These are phyloP conservation scores for Idris sp. DNA, from an alignment of 1,140 invertebrate genomes.

Conservation along the genomic window DNA sequence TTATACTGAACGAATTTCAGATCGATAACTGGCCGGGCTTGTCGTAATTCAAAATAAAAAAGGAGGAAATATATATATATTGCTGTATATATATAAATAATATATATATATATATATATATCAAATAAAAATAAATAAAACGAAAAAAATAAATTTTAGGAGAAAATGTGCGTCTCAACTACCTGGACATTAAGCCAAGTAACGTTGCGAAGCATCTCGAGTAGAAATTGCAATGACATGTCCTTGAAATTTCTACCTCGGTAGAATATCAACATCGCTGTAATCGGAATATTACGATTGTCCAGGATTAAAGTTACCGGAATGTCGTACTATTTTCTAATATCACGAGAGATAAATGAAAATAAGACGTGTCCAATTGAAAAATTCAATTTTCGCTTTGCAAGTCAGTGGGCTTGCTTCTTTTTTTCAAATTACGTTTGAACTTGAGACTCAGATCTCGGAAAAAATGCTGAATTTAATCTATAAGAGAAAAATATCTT, in stretches of 20 bases:
- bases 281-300: conserved; percentile 55
- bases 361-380: conserved; percentile 55
- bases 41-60: conserved; percentile 55
- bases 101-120: no score
- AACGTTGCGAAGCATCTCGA: conserved; percentile 32
- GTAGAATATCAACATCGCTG: conserved; percentile 51
- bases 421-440: conserved; percentile 14
- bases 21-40: conserved; percentile 53
- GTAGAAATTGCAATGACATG: conserved; percentile 53
- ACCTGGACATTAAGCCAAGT: conserved; percentile 48
- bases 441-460: background rate
- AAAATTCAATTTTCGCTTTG: conserved; percentile 48
- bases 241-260: conserved; percentile 49
- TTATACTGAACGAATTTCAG: conserved; percentile 55
- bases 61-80: no score
- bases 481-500: background rate
- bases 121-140: conserved; percentile 5
- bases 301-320: conserved; percentile 46
- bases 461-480: conserved; percentile 6
- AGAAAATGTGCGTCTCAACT: conserved; percentile 34
- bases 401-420: conserved; percentile 3
- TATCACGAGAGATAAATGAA: conserved; percentile 53
- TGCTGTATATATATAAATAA: no score
- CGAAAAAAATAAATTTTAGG: conserved; percentile 37
- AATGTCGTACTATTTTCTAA: conserved; percentile 41